Evolutionary conservation across 2,797 vertebrate genomes (phyloP).

Genomic region (Onychomys torridus): DNA sequence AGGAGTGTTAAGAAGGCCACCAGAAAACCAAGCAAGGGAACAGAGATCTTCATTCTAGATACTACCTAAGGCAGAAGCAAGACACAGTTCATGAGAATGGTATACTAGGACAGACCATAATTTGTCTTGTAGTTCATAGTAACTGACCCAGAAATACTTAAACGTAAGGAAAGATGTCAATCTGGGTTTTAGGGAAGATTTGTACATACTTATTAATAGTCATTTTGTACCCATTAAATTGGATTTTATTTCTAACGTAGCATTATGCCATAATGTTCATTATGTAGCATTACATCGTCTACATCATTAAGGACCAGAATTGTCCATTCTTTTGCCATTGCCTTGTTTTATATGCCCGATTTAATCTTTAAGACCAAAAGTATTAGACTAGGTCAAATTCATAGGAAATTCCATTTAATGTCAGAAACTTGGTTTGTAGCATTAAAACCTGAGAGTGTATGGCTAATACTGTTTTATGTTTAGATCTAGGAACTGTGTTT

Average conservation of each 20-base stretch:
- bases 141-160: neutral
- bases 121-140: neutral
- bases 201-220: slow-evolving; percentile 44
- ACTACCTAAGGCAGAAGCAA: accelerated
- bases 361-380: slow-evolving; percentile 34
- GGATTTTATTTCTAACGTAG: slow-evolving; percentile 17
- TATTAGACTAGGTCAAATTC: neutral
- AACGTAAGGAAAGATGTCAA: neutral
- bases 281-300: neutral
- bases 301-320: neutral
- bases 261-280: neutral
- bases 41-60: neutral
- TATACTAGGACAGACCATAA: neutral
- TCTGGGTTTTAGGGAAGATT: neutral
- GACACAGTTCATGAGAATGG: neutral
- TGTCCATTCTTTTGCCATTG: neutral
- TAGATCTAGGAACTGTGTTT: slow-evolving; percentile 27
- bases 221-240: slow-evolving; percentile 17
- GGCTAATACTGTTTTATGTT: neutral
- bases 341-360: slow-evolving; percentile 5
- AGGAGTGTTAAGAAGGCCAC: neutral
- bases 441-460: neutral
- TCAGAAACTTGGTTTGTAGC: neutral
- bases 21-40: neutral
- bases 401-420: slow-evolving; percentile 43